Percentiles rank a stretch among this genome's conserved stretches.
These are phyloP conservation scores for Heliconius nattereri DNA, from an alignment of 1,140 invertebrate genomes.

Conservation along the genomic window DNA sequence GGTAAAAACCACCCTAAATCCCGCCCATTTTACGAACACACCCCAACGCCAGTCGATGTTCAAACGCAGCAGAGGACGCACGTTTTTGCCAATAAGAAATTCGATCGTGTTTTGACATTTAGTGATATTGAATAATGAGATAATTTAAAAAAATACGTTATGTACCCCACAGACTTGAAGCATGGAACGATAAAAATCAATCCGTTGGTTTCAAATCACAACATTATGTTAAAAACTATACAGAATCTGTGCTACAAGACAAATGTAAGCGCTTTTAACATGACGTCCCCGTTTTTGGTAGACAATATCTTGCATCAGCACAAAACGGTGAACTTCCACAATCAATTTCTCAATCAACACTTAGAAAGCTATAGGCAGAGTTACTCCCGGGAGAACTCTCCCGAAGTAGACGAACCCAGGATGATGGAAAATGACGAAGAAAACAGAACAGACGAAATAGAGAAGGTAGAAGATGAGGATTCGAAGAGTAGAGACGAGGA, in stretches of 20 bases:
- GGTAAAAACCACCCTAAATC: conserved; percentile 66
- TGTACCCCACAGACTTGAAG: conserved; percentile 73
- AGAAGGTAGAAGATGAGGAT: conserved; percentile 74
- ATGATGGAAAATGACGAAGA: conserved; percentile 58
- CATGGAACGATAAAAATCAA: conserved; percentile 67
- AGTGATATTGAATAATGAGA: conserved; percentile 34
- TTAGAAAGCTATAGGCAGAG: conserved; percentile 71
- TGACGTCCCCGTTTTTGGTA: conserved; percentile 77
- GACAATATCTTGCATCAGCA: conserved; percentile 79
- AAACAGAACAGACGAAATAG: conserved; percentile 56
- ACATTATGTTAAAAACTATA: conserved; percentile 77
- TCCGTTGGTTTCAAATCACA: conserved; percentile 59
- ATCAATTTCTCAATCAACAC: conserved; percentile 78
- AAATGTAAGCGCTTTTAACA: conserved; percentile 60
- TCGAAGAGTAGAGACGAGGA: conserved; percentile 65
- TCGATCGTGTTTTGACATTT: conserved; percentile 9
- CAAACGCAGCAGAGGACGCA: conserved; percentile 41
- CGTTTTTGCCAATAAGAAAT: conserved; percentile 26
- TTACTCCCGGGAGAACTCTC: conserved; percentile 67
- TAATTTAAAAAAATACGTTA: conserved; percentile 47
- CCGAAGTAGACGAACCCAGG: conserved; percentile 64
- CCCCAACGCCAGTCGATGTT: conserved; percentile 63
- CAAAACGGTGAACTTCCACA: conserved; percentile 71
- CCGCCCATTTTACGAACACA: conserved; percentile 72
- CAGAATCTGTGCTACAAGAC: conserved; percentile 67